Evolutionary conservation across 2,797 vertebrate genomes (phyloP).

Genomic region (Alosa sapidissima): DNA sequence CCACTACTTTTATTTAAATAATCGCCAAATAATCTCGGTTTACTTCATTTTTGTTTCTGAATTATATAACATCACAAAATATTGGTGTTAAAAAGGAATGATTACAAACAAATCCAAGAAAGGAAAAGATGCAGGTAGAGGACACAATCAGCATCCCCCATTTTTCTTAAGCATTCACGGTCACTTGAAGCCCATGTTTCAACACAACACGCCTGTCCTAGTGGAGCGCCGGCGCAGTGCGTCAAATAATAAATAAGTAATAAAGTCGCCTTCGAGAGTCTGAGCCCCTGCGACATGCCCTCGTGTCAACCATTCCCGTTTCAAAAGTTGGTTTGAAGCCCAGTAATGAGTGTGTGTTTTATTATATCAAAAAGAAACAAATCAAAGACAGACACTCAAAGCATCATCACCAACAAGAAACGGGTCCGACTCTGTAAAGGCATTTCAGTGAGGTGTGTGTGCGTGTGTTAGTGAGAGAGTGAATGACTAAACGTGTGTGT

Average conservation of each 20-base stretch:
- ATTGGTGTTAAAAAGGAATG: constrained; percentile 50
- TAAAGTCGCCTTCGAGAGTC: constrained; percentile 42
- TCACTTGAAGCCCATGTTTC: constrained; percentile 55
- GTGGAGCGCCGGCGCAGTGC: constrained; percentile 49
- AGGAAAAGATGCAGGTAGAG: constrained; percentile 27
- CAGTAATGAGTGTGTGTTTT: constrained; percentile 29
- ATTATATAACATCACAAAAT: constrained; percentile 54
- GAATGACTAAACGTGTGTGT: constrained; percentile 3
- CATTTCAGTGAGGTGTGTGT: background rate
- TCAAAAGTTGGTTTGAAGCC: constrained; percentile 35
- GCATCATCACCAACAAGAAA: constrained; percentile 34
- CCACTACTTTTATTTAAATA: constrained; percentile 22
- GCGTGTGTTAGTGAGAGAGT: background rate
- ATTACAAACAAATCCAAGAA: constrained; percentile 35
- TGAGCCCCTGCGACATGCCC: constrained; percentile 20
- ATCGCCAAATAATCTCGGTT: constrained; percentile 22
- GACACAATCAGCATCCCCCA: constrained; percentile 14
- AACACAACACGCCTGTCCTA: constrained; percentile 52
- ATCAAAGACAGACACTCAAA: constrained; percentile 30
- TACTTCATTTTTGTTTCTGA: constrained; percentile 25
- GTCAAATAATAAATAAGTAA: constrained; percentile 62
- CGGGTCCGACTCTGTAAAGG: constrained; percentile 36
- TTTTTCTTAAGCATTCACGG: constrained; percentile 52
- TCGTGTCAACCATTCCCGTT: constrained; percentile 27
- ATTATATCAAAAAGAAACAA: constrained; percentile 24